Evolutionary conservation across 2,797 vertebrate species (phyloP), one percentile per base, ranked within the genome.

Genomic region (Eulemur albifrons): DNA sequence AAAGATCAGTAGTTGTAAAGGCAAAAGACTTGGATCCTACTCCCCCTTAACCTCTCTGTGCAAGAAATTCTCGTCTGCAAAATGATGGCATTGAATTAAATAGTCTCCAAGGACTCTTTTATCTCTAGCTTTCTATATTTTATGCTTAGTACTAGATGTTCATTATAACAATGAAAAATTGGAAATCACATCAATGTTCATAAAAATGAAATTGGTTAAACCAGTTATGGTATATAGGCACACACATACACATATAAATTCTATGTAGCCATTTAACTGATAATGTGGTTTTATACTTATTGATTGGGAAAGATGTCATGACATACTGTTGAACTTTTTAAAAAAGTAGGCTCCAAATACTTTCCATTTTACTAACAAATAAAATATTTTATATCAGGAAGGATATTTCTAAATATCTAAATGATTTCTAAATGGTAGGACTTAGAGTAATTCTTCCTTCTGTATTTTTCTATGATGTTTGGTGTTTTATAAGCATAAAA

Each of bases 191-290:
- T 93, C 43, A 88, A 40, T 87, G 38, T 76, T 75, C 5, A 90
- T 75, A 65, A 85, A 84, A 94, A 57, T 76, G 35, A n/a, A 79
- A 94, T 80, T 91, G 27, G n/a, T 89, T 90, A 93, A 93, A 83
- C 50, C 43, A 90, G 61, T 61, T 52, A 79, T 40, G 15, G 30
- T 67, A 1, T 38, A 17, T 52, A 59, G 4, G 12, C 4, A 54
- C 54, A 70, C 43, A 90, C 5, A 69, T 61, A 87, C 30, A 90
- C 5, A 86, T 43, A 84, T 2, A 90, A 40, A 61, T 89, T 79
- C 80, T 81, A 21, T 75, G 40, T 61, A 89, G 43, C 43, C n/a
- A 73, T 52, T 84, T 92, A 95, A 93, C 35, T 57, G 57, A 88
- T 67, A 7, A 90, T 94, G 32, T 54, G 15, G 45, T 80, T 91